phyloP scores from a whole-genome alignment of 1,140 invertebrate species.

The Radopholus similis region DNA sequence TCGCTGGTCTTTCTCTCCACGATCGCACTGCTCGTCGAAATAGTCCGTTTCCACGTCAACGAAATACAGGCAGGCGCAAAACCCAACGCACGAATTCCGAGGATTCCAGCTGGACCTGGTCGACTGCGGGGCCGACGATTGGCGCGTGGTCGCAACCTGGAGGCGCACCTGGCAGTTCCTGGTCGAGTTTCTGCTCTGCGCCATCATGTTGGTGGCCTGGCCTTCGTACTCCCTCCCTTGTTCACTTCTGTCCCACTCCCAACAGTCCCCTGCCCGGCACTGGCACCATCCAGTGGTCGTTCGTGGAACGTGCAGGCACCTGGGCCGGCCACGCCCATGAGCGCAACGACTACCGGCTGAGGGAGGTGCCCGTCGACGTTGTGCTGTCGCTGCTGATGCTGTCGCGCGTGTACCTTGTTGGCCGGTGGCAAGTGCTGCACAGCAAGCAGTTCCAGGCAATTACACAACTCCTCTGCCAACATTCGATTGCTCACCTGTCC shows the following conservation, averaged over 20 bases:
- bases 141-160: constrained; percentile 51
- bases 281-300: constrained; percentile 35
- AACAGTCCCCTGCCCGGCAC: constrained; percentile 14
- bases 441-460: constrained; percentile 82
- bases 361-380: constrained; percentile 69
- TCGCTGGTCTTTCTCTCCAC: constrained; percentile 49
- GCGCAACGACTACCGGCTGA: constrained; percentile 11
- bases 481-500: background rate
- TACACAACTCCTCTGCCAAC: background rate
- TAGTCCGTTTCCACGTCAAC: constrained; percentile 54
- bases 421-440: constrained; percentile 96
- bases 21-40: constrained; percentile 49
- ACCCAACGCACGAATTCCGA: background rate
- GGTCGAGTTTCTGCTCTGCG: constrained; percentile 46
- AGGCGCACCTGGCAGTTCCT: constrained; percentile 44
- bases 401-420: constrained; percentile 94
- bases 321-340: constrained; percentile 11
- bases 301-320: constrained; percentile 37
- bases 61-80: constrained; percentile 46
- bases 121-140: constrained; percentile 59
- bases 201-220: constrained; percentile 7
- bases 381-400: constrained; percentile 97
- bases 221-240: constrained; percentile 48
- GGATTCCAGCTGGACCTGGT: constrained; percentile 49
- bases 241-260: constrained; percentile 17